phyloP scores from a whole-genome alignment of 2,113 vertebrate species.

The Lates calcarifer region DNA sequence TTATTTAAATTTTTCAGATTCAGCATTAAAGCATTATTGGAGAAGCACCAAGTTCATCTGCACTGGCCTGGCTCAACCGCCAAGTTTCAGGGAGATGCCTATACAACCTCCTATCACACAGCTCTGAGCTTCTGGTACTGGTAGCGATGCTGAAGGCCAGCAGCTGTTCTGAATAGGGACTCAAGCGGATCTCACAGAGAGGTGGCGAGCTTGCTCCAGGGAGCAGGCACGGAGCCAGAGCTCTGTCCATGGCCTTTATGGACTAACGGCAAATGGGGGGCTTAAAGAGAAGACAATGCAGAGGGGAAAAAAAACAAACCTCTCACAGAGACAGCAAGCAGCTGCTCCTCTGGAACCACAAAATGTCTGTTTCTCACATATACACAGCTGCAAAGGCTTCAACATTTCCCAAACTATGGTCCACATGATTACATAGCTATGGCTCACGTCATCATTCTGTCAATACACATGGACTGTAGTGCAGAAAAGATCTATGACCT shows the following conservation, averaged over 20 bases:
- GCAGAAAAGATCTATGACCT: background rate
- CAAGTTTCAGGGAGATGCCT: background rate
- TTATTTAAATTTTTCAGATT: background rate
- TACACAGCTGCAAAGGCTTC: constrained; percentile 72
- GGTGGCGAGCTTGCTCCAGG: constrained; percentile 51
- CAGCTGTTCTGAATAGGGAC: constrained; percentile 69
- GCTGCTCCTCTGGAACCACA: constrained; percentile 77
- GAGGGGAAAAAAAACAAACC: constrained; percentile 44
- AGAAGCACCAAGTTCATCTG: background rate
- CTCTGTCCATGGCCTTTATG: constrained; percentile 65
- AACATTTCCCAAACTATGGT: constrained; percentile 41
- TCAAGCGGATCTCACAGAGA: constrained; percentile 48
- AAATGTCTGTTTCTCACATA: constrained; percentile 60
- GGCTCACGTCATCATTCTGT: constrained; percentile 9
- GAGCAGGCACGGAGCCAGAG: constrained; percentile 76
- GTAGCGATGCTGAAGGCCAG: constrained; percentile 41
- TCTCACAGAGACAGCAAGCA: constrained; percentile 71
- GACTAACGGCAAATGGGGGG: constrained; percentile 72
- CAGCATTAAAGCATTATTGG: background rate
- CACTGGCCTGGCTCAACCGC: background rate
- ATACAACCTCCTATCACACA: background rate
- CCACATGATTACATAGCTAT: constrained; percentile 22
- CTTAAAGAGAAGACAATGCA: constrained; percentile 75
- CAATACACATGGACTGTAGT: constrained; percentile 1
- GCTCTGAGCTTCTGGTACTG: constrained; percentile 38